Evolutionary conservation across 1,140 invertebrate genomes (phyloP).

Genomic region (Dendroctonus ponderosae): DNA sequence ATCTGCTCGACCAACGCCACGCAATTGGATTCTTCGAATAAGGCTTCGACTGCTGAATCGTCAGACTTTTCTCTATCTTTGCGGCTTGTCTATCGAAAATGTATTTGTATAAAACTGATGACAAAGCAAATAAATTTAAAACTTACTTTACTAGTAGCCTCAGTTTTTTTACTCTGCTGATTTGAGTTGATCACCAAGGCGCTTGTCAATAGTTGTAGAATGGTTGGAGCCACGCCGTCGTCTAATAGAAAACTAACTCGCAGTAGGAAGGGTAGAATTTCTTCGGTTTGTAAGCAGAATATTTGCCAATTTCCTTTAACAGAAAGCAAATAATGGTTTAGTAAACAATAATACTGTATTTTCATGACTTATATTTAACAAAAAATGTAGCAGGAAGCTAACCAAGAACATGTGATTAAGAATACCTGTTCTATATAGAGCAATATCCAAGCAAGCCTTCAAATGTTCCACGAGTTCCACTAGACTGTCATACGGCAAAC

Average conservation of each 20-base stretch:
- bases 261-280: conserved; percentile 77
- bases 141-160: conserved; percentile 29
- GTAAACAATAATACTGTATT: too few relatives aligned
- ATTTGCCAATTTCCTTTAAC: conserved; percentile 86
- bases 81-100: conserved; percentile 41
- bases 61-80: conserved; percentile 67
- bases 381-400: background rate
- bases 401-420: background rate
- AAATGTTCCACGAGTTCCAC: conserved; percentile 93
- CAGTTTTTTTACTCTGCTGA: conserved; percentile 26
- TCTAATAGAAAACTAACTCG: conserved; percentile 79
- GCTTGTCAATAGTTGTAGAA: conserved; percentile 84
- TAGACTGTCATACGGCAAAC: conserved; percentile 81
- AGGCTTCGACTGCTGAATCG: conserved; percentile 64
- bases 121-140: background rate
- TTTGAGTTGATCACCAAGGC: conserved; percentile 68
- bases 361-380: too few relatives aligned
- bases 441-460: conserved; percentile 91
- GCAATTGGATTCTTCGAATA: conserved; percentile 71
- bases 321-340: background rate
- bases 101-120: background rate
- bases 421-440: conserved; percentile 70
- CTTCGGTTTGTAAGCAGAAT: conserved; percentile 75
- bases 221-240: conserved; percentile 89
- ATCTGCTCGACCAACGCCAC: conserved; percentile 69